Evolutionary conservation across 2,888 invertebrate species (phyloP).

Genomic region (Acleris laterana): DNA sequence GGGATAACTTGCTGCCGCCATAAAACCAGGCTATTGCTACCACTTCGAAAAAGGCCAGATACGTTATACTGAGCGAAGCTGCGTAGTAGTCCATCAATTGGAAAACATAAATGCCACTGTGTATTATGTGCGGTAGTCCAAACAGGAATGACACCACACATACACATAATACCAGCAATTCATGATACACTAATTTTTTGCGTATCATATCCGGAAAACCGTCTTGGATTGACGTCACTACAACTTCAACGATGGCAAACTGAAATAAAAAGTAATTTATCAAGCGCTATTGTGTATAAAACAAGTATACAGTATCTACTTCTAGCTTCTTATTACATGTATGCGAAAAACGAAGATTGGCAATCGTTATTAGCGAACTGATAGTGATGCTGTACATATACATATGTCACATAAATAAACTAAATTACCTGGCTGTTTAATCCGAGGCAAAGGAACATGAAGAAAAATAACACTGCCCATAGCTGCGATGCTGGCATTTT

Average conservation of each 20-base stretch:
- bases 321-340: too few species aligned
- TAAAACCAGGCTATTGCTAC: conserved; percentile 97
- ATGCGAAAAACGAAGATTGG: too few species aligned
- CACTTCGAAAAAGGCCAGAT: conserved; percentile 96
- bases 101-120: conserved; percentile 96
- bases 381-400: too few species aligned
- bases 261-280: conserved; percentile 68
- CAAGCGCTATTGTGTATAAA: not conserved
- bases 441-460: conserved; percentile 94
- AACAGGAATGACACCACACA: conserved; percentile 92
- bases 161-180: conserved; percentile 92
- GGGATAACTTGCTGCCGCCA: conserved; percentile 91
- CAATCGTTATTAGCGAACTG: too few species aligned
- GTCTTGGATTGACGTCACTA: conserved; percentile 96
- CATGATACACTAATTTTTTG: conserved; percentile 92
- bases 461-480: conserved; percentile 95
- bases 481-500: conserved; percentile 96
- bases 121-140: conserved; percentile 94
- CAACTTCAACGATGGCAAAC: conserved; percentile 97
- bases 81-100: conserved; percentile 97
- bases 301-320: too few species aligned
- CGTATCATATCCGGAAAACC: conserved; percentile 95
- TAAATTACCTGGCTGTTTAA: conserved; percentile 91
- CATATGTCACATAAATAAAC: too few species aligned
- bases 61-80: conserved; percentile 95